Conservation (phyloP, 1,140 invertebrate species). For the Tetragnatha versicolor region DNA sequence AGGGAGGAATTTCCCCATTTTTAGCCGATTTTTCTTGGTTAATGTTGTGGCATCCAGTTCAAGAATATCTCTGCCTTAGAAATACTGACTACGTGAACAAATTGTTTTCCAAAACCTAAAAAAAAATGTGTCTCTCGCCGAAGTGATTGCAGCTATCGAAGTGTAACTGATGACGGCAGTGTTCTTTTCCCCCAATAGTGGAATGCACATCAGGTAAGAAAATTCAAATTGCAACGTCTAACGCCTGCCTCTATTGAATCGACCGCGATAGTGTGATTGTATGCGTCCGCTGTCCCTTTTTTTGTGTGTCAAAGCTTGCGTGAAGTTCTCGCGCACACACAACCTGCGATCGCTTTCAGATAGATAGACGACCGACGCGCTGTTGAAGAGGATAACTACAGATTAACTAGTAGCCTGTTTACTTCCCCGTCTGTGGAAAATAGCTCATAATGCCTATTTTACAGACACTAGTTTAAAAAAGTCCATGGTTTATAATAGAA, state of each 20-base stretch:
- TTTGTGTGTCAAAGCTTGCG: conserved; percentile 2
- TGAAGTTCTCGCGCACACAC: neutral
- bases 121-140: too few species aligned
- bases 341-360: neutral
- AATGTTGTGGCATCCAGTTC: too few species aligned
- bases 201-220: neutral
- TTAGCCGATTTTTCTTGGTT: too few species aligned
- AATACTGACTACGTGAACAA: too few species aligned
- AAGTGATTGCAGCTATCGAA: conserved; percentile 4
- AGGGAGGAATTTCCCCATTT: too few species aligned
- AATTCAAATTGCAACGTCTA: neutral
- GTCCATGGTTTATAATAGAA: too few species aligned
- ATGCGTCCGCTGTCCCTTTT: neutral
- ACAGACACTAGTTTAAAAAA: too few species aligned
- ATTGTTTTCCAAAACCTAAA: too few species aligned
- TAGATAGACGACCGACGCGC: too few species aligned
- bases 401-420: neutral
- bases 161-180: conserved; percentile 12
- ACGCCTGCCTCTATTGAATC: neutral
- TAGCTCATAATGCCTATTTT: too few species aligned
- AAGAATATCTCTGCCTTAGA: too few species aligned
- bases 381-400: neutral
- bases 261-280: neutral
- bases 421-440: neutral
- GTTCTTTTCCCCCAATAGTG: neutral